Conservation (phyloP, 2,797 vertebrate genomes). For the Rhadinocentrus ornatus region DNA sequence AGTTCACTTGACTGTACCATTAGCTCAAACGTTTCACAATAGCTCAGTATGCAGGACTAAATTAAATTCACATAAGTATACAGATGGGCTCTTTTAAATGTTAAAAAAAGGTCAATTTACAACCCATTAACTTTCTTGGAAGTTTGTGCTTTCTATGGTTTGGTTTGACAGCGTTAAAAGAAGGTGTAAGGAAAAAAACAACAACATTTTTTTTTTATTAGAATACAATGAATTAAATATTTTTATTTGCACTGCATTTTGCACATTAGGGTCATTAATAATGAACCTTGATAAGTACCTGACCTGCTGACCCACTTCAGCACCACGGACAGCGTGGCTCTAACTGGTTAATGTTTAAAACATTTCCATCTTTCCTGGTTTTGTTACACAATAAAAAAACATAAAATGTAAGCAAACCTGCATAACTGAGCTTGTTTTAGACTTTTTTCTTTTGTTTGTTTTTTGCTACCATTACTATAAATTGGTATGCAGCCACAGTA, state of each 20-base stretch:
- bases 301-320: background rate
- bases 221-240: background rate
- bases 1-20: background rate
- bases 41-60: background rate
- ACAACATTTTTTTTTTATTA: background rate
- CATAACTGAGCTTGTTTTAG: no score
- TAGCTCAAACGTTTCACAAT: background rate
- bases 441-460: no score
- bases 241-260: background rate
- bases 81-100: background rate
- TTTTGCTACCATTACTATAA: no score
- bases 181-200: no score
- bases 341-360: no score
- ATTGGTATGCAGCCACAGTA: no score
- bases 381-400: no score
- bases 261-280: background rate
- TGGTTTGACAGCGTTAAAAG: no score
- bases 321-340: background rate
- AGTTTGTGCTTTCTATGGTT: no score
- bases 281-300: background rate
- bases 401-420: no score
- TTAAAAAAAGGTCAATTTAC: background rate
- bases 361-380: no score
- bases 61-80: background rate
- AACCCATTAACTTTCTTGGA: no score